phyloP scores from a whole-genome alignment of 2,113 vertebrate genomes.

The Microtus ochrogaster region DNA sequence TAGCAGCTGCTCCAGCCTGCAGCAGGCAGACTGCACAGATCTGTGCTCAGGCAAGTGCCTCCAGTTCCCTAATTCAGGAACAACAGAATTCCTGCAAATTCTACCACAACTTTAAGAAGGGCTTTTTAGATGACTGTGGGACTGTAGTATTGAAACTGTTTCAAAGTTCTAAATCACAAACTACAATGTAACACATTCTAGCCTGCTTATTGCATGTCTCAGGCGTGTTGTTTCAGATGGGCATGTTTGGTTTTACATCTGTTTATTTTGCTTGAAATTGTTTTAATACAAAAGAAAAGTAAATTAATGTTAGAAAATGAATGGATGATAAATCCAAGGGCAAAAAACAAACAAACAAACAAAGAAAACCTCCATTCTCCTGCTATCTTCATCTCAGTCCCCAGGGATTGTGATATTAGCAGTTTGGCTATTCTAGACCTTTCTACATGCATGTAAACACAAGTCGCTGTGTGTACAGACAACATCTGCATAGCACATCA shows the following conservation, averaged over 20 bases:
- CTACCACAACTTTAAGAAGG: not conserved
- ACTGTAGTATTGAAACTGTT: not conserved
- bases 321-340: not conserved
- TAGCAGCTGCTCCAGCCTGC: not conserved
- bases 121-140: not conserved
- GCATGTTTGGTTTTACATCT: not conserved
- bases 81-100: not conserved
- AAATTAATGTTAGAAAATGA: not conserved
- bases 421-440: not conserved
- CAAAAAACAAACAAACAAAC: not conserved
- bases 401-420: not conserved
- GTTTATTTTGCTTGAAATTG: not conserved
- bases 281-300: conserved; percentile 8
- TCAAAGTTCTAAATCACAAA: not conserved
- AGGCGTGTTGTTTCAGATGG: not conserved
- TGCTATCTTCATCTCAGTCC: not conserved
- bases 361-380: not conserved
- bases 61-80: not conserved
- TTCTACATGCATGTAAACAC: not conserved
- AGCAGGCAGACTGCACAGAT: not conserved
- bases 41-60: not conserved
- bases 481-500: accelerated
- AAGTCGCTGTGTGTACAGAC: accelerated
- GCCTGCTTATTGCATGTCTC: not conserved
- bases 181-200: not conserved